Conservation (phyloP, 2,797 vertebrate genomes). For the Danio jaintianensis region DNA sequence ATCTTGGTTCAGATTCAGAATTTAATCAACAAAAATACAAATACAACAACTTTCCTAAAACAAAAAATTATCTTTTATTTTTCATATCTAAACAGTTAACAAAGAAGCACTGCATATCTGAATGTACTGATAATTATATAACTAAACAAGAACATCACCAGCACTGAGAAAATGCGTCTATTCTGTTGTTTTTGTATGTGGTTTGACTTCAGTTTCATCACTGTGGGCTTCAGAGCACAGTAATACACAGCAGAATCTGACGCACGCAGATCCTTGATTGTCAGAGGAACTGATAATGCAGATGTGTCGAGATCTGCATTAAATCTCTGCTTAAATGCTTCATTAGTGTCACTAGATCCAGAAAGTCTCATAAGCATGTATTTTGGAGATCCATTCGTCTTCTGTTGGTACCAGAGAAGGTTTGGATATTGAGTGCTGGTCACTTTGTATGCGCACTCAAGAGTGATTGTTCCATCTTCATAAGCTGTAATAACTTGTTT, state of each 20-base stretch:
- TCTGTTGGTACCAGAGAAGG: slow-evolving; percentile 36
- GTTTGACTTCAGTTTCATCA: not conserved
- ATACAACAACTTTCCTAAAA: too few relatives aligned
- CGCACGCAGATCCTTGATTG: not conserved
- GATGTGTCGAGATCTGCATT: slow-evolving; percentile 10
- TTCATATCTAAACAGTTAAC: too few relatives aligned
- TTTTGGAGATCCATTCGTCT: not conserved
- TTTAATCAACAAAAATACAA: too few relatives aligned
- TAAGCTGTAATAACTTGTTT: not conserved
- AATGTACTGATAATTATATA: too few relatives aligned
- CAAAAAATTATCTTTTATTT: too few relatives aligned
- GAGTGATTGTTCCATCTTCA: slow-evolving; percentile 3
- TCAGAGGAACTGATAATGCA: not conserved
- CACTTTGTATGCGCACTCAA: slow-evolving; percentile 22
- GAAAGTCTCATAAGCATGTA: slow-evolving; percentile 15
- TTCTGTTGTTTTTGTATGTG: not conserved
- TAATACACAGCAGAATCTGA: slow-evolving; percentile 27
- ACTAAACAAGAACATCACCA: too few relatives aligned
- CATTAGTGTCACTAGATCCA: not conserved
- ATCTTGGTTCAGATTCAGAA: too few relatives aligned
- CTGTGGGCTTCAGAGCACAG: not conserved
- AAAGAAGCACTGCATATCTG: too few relatives aligned
- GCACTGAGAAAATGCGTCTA: not conserved
- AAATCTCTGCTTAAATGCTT: slow-evolving; percentile 14
- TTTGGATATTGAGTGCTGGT: slow-evolving; percentile 6